These are phyloP conservation scores for Cheilosia variabilis DNA, from an alignment of 2,888 invertebrate genomes.

Conservation along the genomic window DNA sequence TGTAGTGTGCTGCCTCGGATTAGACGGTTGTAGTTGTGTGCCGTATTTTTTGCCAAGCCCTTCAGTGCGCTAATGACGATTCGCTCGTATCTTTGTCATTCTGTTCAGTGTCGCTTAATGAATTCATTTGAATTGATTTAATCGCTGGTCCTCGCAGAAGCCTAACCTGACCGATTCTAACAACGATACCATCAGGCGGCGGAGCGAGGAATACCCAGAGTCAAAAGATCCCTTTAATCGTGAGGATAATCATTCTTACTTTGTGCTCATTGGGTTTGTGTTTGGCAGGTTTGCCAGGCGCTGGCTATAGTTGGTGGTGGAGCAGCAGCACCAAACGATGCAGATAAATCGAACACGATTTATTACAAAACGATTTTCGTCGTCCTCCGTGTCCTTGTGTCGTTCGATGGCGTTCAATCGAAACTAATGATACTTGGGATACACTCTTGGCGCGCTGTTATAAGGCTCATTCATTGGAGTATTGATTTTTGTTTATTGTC, in stretches of 20 bases:
- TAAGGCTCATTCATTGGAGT: constrained; percentile 68
- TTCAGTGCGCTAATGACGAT: constrained; percentile 49
- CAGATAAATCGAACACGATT: constrained; percentile 72
- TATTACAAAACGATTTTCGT: constrained; percentile 64
- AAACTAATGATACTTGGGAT: constrained; percentile 60
- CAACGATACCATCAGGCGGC: constrained; percentile 20
- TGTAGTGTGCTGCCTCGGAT: constrained; percentile 4
- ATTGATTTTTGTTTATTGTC: constrained; percentile 70
- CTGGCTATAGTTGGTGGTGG: background rate
- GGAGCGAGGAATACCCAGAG: background rate
- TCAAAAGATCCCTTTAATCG: constrained; percentile 65
- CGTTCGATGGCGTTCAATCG: constrained; percentile 63
- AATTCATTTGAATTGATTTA: constrained; percentile 74
- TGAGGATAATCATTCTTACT: constrained; percentile 72
- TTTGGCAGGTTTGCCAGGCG: background rate
- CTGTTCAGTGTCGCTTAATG: constrained; percentile 62
- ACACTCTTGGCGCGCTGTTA: constrained; percentile 65
- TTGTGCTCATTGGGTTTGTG: constrained; percentile 42
- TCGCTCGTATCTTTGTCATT: constrained; percentile 46
- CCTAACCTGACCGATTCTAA: constrained; percentile 33
- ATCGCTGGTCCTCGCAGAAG: constrained; percentile 24
- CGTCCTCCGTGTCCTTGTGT: constrained; percentile 11
- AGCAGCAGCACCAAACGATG: constrained; percentile 36
- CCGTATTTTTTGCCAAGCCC: background rate
- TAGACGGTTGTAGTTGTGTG: background rate